Conservation (phyloP, 2,797 vertebrate genomes). For the Dendrocincla tyrannina region DNA sequence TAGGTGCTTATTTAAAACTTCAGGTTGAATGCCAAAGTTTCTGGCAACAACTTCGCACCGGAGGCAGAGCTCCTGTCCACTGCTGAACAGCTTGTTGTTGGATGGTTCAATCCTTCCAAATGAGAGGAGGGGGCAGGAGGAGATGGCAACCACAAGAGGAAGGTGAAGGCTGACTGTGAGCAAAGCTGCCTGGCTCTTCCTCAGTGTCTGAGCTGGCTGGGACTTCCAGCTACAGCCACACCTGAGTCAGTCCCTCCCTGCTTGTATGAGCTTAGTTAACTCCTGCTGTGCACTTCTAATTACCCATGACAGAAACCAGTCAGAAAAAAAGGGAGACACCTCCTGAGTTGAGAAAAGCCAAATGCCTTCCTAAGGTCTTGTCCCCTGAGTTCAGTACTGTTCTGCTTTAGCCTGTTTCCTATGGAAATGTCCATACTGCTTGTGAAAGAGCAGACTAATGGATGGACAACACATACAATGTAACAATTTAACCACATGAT, state of each 20-base stretch:
- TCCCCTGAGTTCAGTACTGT: not conserved
- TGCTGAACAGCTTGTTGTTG: not conserved
- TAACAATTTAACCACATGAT: fast-evolving
- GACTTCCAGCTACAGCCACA: not conserved
- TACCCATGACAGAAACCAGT: not conserved
- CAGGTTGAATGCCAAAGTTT: not conserved
- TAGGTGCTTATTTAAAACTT: not conserved
- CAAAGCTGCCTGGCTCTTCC: not conserved
- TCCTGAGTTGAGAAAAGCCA: not conserved
- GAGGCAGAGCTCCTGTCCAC: not conserved
- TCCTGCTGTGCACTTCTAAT: not conserved
- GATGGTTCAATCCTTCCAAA: not conserved
- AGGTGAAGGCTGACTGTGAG: not conserved
- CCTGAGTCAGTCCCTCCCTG: not conserved
- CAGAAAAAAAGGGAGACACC: not conserved
- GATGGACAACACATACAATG: not conserved
- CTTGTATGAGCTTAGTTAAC: not conserved
- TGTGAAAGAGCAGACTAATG: not conserved
- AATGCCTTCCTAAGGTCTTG: not conserved
- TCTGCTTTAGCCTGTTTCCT: not conserved
- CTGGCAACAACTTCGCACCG: not conserved
- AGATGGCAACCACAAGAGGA: not conserved
- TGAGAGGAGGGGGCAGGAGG: not conserved
- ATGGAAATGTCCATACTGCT: not conserved
- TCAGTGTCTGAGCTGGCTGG: fast-evolving